Evolutionary conservation across 2,888 invertebrate genomes (phyloP).

Genomic region (Ormyrus pomaceus): DNA sequence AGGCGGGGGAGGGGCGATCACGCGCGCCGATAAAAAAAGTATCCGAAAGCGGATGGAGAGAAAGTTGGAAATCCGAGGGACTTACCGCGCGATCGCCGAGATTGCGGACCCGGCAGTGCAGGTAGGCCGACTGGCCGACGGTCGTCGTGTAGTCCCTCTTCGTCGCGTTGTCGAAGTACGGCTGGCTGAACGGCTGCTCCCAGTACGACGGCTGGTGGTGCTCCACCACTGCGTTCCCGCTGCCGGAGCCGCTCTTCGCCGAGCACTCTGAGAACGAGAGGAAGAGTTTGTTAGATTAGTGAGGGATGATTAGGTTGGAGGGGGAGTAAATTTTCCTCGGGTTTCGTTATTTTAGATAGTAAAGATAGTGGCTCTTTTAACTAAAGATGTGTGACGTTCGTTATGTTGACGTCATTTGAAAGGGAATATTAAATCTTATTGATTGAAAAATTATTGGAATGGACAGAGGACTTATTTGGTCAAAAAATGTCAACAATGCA

Average conservation of each 20-base stretch:
- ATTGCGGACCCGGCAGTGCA: slow-evolving; percentile 91
- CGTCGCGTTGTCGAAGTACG: slow-evolving; percentile 93
- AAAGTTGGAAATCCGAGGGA: slow-evolving; percentile 60
- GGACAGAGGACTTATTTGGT: too few relatives aligned
- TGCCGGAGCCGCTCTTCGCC: slow-evolving; percentile 63
- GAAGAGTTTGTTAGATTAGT: too few relatives aligned
- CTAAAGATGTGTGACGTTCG: too few relatives aligned
- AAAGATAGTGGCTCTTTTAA: too few relatives aligned
- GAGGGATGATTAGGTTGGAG: too few relatives aligned
- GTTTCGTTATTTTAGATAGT: too few relatives aligned
- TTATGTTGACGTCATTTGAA: too few relatives aligned
- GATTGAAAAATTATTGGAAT: too few relatives aligned
- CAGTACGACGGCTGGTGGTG: slow-evolving; percentile 72
- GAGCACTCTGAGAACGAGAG: slow-evolving; percentile 65
- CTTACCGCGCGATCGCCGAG: slow-evolving; percentile 93
- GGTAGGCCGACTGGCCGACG: slow-evolving; percentile 90
- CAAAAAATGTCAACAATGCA: too few relatives aligned
- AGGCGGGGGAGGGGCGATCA: not conserved
- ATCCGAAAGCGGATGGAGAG: not conserved
- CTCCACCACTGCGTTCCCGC: slow-evolving; percentile 67
- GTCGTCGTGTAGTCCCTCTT: slow-evolving; percentile 90
- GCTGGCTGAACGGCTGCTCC: slow-evolving; percentile 87
- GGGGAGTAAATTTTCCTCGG: too few relatives aligned
- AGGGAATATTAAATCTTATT: too few relatives aligned
- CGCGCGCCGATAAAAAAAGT: slow-evolving; percentile 10